Evolutionary conservation across 2,113 vertebrate species (phyloP).

Genomic region (Lepisosteus oculatus): DNA sequence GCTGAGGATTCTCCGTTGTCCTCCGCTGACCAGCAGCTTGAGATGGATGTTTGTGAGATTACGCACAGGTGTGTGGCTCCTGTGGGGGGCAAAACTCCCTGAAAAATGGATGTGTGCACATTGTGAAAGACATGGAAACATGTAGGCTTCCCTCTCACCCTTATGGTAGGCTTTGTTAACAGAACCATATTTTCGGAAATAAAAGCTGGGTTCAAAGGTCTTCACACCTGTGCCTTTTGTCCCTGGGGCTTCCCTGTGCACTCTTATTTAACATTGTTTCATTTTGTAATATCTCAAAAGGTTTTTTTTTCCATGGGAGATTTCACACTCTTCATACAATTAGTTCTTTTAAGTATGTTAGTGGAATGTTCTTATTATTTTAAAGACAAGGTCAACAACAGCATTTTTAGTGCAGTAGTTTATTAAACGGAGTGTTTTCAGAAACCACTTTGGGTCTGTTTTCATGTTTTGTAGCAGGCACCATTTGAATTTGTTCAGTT

Average conservation of each 20-base stretch:
- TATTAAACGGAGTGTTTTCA: too few species aligned
- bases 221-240: background rate
- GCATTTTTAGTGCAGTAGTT: too few species aligned
- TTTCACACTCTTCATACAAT: too few species aligned
- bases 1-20: background rate
- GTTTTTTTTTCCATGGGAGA: too few species aligned
- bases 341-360: too few species aligned
- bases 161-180: background rate
- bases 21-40: background rate
- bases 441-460: too few species aligned
- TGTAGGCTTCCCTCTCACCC: background rate
- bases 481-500: too few species aligned
- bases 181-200: background rate
- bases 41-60: background rate
- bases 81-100: background rate
- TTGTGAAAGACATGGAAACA: slow-evolving; percentile 1
- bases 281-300: too few species aligned
- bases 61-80: slow-evolving; percentile 13
- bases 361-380: too few species aligned
- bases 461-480: too few species aligned
- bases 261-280: too few species aligned
- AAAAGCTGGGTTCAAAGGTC: background rate
- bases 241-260: background rate
- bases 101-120: slow-evolving; percentile 16
- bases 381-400: too few species aligned